These are phyloP conservation scores for Brachirus orientalis DNA, from an alignment of 2,113 vertebrate genomes.

Conservation along the genomic window DNA sequence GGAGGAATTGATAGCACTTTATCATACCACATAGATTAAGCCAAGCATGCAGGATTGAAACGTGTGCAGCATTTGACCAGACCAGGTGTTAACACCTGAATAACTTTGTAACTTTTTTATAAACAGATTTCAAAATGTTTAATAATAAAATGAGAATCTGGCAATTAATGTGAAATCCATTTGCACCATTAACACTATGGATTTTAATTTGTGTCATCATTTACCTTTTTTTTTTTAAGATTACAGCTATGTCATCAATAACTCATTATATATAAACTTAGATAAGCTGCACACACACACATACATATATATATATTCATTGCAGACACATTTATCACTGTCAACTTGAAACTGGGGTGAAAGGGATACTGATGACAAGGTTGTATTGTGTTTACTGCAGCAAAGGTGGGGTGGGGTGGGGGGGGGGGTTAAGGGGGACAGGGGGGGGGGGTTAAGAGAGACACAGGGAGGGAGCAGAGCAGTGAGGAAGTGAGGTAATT, in stretches of 20 bases:
- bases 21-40: no score
- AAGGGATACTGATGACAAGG: constrained; percentile 58
- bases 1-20: no score
- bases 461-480: neutral
- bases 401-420: constrained; percentile 3
- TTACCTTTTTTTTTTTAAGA: neutral
- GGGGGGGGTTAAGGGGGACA: neutral
- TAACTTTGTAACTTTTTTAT: no score
- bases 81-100: no score
- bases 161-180: neutral
- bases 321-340: constrained; percentile 54
- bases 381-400: constrained; percentile 67
- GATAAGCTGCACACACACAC: neutral
- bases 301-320: constrained; percentile 35
- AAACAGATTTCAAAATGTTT: neutral
- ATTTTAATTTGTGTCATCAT: neutral
- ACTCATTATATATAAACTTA: neutral
- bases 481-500: constrained; percentile 45
- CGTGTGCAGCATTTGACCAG: no score
- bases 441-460: constrained; percentile 8
- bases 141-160: neutral
- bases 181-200: neutral
- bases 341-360: constrained; percentile 55
- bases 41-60: no score
- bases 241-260: neutral